These are phyloP conservation scores for Therioaphis trifolii DNA, from an alignment of 2,888 invertebrate genomes.

Conservation along the genomic window DNA sequence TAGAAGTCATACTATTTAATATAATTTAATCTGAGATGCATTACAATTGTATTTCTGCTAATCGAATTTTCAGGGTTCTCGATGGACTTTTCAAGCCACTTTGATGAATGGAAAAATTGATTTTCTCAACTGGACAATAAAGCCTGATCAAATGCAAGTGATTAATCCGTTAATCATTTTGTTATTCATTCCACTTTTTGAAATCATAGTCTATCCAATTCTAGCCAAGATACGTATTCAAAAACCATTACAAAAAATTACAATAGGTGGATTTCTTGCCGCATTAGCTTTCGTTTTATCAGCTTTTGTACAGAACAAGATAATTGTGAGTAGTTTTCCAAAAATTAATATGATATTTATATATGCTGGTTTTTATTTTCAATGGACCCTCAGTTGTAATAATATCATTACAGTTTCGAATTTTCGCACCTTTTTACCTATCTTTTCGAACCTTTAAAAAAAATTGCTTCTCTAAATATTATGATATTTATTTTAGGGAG, in stretches of 20 bases:
- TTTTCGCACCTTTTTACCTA: too few relatives aligned
- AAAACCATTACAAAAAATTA: conserved; percentile 88
- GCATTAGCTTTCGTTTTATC: conserved; percentile 87
- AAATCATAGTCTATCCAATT: conserved; percentile 83
- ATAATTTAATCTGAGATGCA: too few relatives aligned
- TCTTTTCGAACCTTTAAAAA: too few relatives aligned
- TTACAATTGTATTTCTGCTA: not conserved
- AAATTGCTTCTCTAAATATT: too few relatives aligned
- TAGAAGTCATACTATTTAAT: too few relatives aligned
- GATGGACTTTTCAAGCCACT: conserved; percentile 77
- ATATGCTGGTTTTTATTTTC: too few relatives aligned
- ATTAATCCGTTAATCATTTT: conserved; percentile 89
- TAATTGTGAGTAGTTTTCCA: conserved; percentile 69
- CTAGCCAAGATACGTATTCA: conserved; percentile 77
- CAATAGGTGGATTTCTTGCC: conserved; percentile 87
- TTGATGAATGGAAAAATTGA: conserved; percentile 87
- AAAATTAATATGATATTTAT: too few relatives aligned
- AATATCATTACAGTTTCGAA: too few relatives aligned
- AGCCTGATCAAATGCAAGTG: conserved; percentile 96
- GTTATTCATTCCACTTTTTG: conserved; percentile 85
- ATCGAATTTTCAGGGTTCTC: conserved; percentile 65
- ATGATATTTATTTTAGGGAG: conserved; percentile 45
- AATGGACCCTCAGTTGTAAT: too few relatives aligned
- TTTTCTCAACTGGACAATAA: conserved; percentile 76
- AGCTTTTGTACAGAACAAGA: conserved; percentile 73